phyloP scores from a whole-genome alignment of 2,797 vertebrate genomes.

The Sebastes variabilis region DNA sequence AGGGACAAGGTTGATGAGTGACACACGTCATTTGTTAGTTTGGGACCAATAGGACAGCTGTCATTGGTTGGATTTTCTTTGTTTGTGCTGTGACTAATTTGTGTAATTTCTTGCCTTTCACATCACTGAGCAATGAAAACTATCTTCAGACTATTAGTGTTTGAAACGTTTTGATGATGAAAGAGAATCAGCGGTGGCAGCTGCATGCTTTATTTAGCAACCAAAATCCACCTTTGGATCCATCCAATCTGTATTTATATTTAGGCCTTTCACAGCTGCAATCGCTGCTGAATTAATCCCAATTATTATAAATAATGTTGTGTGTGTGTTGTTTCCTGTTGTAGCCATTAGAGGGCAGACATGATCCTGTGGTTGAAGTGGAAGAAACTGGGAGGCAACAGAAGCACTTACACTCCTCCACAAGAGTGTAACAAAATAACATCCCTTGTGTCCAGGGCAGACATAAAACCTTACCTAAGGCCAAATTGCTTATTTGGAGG shows the following conservation, averaged over 20 bases:
- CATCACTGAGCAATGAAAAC: not conserved
- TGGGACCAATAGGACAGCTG: conserved; percentile 11
- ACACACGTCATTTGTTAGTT: conserved; percentile 38
- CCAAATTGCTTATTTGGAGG: conserved; percentile 14
- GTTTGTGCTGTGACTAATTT: conserved; percentile 26
- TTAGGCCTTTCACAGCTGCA: conserved; percentile 7
- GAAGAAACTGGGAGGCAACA: not conserved
- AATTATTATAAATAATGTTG: not conserved
- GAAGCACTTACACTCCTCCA: conserved; percentile 8
- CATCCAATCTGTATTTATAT: conserved; percentile 3
- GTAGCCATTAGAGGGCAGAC: conserved; percentile 68
- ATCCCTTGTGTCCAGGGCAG: conserved; percentile 26
- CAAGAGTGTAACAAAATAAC: conserved; percentile 26
- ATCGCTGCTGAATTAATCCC: conserved; percentile 13
- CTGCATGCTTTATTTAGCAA: conserved; percentile 16
- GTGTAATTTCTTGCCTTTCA: conserved; percentile 12
- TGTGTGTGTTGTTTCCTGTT: conserved; percentile 16
- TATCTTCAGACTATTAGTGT: not conserved
- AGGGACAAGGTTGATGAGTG: conserved; percentile 70
- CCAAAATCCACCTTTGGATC: conserved; percentile 17
- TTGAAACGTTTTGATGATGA: not conserved
- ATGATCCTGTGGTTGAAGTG: conserved; percentile 24
- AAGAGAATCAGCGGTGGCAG: not conserved
- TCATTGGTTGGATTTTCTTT: conserved; percentile 37
- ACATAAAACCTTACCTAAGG: conserved; percentile 30